phyloP scores from a whole-genome alignment of 2,113 vertebrate genomes.

The Pungitius pungitius region DNA sequence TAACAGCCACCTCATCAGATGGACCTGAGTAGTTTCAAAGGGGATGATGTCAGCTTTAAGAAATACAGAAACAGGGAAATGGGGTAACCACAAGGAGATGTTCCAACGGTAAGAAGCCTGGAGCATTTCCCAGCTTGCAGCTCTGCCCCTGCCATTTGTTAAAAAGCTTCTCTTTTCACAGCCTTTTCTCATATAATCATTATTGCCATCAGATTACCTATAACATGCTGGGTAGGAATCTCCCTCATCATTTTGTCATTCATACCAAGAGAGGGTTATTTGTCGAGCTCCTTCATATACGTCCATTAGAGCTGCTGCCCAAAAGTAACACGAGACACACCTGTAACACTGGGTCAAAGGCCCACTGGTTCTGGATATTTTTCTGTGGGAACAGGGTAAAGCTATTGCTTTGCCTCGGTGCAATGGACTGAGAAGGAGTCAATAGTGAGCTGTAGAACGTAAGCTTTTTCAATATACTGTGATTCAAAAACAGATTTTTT shows the following conservation, averaged over 20 bases:
- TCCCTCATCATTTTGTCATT: constrained; percentile 15
- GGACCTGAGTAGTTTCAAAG: background rate
- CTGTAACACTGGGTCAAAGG: background rate
- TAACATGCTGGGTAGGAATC: constrained; percentile 2
- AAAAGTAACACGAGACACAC: background rate
- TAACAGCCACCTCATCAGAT: background rate
- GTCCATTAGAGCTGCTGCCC: constrained; percentile 1
- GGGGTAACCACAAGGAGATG: constrained; percentile 13
- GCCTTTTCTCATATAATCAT: constrained; percentile 31
- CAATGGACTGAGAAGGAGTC: background rate
- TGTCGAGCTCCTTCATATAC: constrained; percentile 27
- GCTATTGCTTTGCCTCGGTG: background rate
- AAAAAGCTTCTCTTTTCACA: constrained; percentile 19
- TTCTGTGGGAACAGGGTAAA: background rate
- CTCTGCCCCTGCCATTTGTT: constrained; percentile 40
- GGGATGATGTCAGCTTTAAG: background rate
- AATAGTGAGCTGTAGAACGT: background rate
- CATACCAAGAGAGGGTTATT: constrained; percentile 29
- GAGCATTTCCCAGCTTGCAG: constrained; percentile 46
- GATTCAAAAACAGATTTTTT: constrained; percentile 3
- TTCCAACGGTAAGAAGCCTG: constrained; percentile 49
- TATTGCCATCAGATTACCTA: constrained; percentile 17
- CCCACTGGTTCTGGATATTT: background rate
- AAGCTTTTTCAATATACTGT: background rate
- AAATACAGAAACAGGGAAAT: constrained; percentile 6